These are phyloP conservation scores for Brachionus plicatilis DNA, from an alignment of 1,140 invertebrate genomes.

Conservation along the genomic window DNA sequence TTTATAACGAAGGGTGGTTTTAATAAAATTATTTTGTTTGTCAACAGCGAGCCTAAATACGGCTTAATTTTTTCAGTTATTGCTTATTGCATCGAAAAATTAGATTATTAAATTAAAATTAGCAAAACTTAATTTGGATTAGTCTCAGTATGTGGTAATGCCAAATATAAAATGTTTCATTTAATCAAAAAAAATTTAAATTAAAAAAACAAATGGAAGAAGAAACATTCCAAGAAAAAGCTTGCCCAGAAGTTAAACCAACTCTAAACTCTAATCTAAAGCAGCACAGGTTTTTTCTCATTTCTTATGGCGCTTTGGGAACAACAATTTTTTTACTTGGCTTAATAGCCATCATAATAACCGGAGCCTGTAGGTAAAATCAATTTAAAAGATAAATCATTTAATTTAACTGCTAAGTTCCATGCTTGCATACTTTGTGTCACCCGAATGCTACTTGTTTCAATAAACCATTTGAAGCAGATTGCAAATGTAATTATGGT, in stretches of 20 bases:
- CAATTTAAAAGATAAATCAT: not conserved
- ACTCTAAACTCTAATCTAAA: not conserved
- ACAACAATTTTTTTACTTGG: not conserved
- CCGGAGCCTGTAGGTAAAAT: not conserved
- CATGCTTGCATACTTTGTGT: slow-evolving; percentile 3
- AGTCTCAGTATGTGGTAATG: not conserved
- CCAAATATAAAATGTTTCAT: not conserved
- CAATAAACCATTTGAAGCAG: not conserved
- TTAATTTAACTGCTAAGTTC: not conserved
- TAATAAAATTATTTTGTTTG: too few relatives aligned
- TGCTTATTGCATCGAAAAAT: too few relatives aligned
- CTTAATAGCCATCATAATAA: not conserved
- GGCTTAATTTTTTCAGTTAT: too few relatives aligned
- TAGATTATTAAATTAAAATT: too few relatives aligned
- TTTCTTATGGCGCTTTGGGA: not conserved
- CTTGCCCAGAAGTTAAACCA: not conserved
- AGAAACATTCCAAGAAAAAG: not conserved
- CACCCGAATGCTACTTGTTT: slow-evolving; percentile 14
- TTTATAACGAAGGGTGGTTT: too few relatives aligned
- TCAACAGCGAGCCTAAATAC: too few relatives aligned
- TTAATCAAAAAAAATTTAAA: not conserved
- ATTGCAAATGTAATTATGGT: not conserved
- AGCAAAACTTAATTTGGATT: too few relatives aligned
- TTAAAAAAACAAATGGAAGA: not conserved
- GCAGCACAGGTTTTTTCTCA: not conserved